Percentiles rank a stretch among this genome's conserved stretches.
These are phyloP conservation scores for Lasioglossum malachurum DNA, from an alignment of 2,888 invertebrate species.

Conservation along the genomic window DNA sequence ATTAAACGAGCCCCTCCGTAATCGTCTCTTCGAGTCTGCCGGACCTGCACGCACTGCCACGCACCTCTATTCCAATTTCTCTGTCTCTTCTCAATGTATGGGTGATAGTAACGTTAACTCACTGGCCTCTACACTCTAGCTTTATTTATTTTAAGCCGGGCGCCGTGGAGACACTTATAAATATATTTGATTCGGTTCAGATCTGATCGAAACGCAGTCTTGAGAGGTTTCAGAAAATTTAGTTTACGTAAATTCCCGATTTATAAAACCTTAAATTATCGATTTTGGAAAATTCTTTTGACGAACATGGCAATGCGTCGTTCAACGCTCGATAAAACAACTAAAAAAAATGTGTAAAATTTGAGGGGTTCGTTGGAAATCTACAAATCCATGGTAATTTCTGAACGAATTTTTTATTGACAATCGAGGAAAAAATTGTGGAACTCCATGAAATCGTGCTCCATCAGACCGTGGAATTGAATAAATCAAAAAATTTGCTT, in stretches of 20 bases:
- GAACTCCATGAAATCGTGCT: neutral
- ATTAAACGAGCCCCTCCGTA: conserved; percentile 45
- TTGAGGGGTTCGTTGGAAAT: neutral
- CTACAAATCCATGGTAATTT: neutral
- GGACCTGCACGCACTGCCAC: neutral
- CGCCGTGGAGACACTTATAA: neutral
- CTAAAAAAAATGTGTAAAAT: too few species aligned
- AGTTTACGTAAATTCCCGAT: too few species aligned
- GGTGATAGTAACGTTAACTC: neutral
- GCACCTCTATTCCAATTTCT: neutral
- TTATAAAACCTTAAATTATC: too few species aligned
- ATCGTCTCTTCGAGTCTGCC: neutral
- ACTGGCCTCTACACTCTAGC: neutral
- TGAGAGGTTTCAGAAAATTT: neutral
- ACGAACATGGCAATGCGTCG: too few species aligned
- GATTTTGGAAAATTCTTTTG: too few species aligned
- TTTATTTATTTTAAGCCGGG: neutral
- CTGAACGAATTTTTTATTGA: neutral
- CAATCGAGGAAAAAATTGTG: neutral
- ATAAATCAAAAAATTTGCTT: neutral
- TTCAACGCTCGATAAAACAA: too few species aligned
- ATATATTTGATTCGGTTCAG: neutral
- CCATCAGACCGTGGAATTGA: neutral
- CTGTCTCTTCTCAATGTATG: neutral
- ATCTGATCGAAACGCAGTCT: neutral